A percentile compares a stretch with the other conserved stretches of the same genome.
phyloP scores from a whole-genome alignment of 1,140 invertebrate species.

The Papilio helenus region DNA sequence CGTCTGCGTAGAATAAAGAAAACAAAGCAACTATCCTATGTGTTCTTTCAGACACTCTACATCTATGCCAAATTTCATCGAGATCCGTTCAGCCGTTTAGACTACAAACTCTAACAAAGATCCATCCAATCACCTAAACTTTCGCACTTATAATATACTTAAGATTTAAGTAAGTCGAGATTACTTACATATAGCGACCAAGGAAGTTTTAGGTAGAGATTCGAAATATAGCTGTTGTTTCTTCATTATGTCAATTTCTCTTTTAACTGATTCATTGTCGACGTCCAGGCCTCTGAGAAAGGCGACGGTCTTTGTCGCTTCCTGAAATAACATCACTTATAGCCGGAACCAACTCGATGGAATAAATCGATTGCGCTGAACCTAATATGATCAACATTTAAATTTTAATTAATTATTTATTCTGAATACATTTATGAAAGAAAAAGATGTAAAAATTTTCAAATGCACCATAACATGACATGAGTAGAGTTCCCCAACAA shows the following conservation, averaged over 20 bases:
- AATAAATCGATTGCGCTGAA: neutral
- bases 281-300: slow-evolving; percentile 46
- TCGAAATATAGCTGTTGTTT: slow-evolving; percentile 47
- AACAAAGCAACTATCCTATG: too few species aligned
- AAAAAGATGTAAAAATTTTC: too few species aligned
- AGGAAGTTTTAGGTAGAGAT: slow-evolving; percentile 45
- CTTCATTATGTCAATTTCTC: slow-evolving; percentile 48
- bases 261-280: slow-evolving; percentile 48
- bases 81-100: too few species aligned
- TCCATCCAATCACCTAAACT: too few species aligned
- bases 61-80: too few species aligned
- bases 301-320: slow-evolving; percentile 44
- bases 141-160: neutral
- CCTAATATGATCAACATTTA: neutral
- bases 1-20: too few species aligned
- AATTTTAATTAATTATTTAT: neutral
- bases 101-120: too few species aligned
- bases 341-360: slow-evolving; percentile 4
- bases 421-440: neutral
- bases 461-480: too few species aligned
- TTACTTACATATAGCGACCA: slow-evolving; percentile 49
- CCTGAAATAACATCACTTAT: slow-evolving; percentile 44
- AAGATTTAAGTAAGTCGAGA: neutral
- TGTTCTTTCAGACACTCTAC: neutral
- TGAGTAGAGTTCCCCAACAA: too few species aligned